phyloP scores from a whole-genome alignment of 2,113 vertebrate genomes.

The Ptychochromis oligacanthus region DNA sequence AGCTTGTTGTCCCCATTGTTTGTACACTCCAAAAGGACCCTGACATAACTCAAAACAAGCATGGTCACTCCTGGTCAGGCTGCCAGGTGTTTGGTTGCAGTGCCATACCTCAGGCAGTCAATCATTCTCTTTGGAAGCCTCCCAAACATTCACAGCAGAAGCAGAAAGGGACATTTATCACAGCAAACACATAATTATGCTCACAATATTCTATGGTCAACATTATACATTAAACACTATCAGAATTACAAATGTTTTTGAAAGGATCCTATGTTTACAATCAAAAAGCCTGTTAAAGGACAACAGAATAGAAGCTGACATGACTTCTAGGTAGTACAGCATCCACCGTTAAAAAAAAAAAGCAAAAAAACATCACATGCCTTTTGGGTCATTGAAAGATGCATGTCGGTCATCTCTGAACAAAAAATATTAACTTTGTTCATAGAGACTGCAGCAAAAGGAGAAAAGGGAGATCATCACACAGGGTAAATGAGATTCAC shows the following conservation, averaged over 20 bases:
- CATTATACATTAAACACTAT: slow-evolving; percentile 6
- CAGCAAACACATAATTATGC: slow-evolving; percentile 22
- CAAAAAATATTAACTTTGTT: slow-evolving; percentile 66
- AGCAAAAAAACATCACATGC: background rate
- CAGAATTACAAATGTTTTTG: background rate
- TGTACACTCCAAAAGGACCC: slow-evolving; percentile 32
- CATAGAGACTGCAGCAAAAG: slow-evolving; percentile 47
- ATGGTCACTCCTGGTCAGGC: background rate
- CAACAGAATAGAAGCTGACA: slow-evolving; percentile 17
- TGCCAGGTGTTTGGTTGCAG: slow-evolving; percentile 11
- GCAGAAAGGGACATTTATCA: slow-evolving; percentile 32
- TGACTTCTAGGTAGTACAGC: background rate
- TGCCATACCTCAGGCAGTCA: slow-evolving; percentile 39
- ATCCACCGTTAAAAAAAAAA: background rate
- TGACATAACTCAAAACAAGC: slow-evolving; percentile 38
- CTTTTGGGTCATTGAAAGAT: slow-evolving; percentile 21
- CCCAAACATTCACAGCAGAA: slow-evolving; percentile 40
- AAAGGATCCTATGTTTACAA: background rate
- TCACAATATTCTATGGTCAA: slow-evolving; percentile 9
- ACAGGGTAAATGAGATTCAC: slow-evolving; percentile 77
- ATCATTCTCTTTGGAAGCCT: slow-evolving; percentile 51
- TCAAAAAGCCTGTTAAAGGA: background rate
- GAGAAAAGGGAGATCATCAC: slow-evolving; percentile 64
- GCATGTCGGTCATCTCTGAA: background rate
- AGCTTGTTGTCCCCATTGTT: slow-evolving; percentile 24